These are phyloP conservation scores for Lordiphosa mommai DNA, from an alignment of 1,140 invertebrate genomes.

Conservation along the genomic window DNA sequence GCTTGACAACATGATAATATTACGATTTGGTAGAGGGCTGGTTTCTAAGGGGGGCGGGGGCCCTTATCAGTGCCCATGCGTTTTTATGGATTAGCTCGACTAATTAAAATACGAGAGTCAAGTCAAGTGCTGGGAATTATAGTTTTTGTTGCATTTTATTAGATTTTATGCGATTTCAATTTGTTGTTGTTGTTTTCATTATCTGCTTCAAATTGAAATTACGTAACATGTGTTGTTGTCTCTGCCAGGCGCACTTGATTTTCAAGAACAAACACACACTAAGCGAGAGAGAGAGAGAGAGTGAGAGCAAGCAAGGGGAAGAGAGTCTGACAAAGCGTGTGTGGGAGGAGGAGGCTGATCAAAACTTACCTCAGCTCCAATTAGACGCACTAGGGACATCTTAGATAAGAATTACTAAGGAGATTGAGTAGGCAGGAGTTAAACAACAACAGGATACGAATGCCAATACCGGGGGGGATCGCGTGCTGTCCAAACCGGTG, in stretches of 20 bases:
- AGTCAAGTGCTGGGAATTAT: no score
- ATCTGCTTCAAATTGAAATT: conserved; percentile 26
- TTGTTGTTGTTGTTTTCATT: conserved; percentile 22
- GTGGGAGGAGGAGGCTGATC: background rate
- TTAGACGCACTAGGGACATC: conserved; percentile 70
- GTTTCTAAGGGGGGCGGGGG: conserved; percentile 41
- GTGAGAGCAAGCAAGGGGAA: background rate
- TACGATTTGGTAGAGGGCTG: background rate
- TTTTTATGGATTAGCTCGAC: conserved; percentile 22
- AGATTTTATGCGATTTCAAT: conserved; percentile 17
- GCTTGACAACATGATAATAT: conserved; percentile 9
- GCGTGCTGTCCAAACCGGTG: conserved; percentile 59
- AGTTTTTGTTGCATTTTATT: conserved; percentile 15
- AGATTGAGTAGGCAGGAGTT: conserved; percentile 1
- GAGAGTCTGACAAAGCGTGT: background rate
- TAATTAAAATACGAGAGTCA: no score
- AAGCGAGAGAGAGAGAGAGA: background rate
- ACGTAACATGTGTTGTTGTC: conserved; percentile 62
- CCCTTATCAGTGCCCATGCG: conserved; percentile 44
- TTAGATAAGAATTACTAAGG: conserved; percentile 14
- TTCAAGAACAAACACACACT: conserved; percentile 2
- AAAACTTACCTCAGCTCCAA: conserved; percentile 67
- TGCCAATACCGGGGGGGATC: conserved; percentile 16
- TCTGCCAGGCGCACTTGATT: conserved; percentile 11
- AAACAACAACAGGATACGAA: conserved; percentile 14